phyloP scores from a whole-genome alignment of 2,797 vertebrate genomes.

The Silurus lanzhouensis region DNA sequence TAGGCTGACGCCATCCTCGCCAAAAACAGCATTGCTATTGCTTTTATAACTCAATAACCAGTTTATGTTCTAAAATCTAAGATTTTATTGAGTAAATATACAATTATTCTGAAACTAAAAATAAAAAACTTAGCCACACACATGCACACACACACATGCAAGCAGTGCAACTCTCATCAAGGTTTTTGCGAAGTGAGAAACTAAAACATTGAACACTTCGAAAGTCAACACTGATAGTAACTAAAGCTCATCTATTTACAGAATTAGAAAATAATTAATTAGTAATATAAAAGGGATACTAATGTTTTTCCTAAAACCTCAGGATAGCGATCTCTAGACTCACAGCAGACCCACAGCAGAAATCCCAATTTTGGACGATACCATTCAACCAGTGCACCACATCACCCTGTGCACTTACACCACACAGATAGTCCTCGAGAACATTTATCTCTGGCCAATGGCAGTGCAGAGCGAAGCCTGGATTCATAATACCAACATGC shows the following conservation, averaged over 20 bases:
- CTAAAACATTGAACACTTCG: not conserved
- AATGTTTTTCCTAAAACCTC: not conserved
- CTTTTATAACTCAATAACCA: not conserved
- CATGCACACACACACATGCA: not conserved
- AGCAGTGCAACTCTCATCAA: not conserved
- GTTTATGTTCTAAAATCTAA: too few relatives aligned
- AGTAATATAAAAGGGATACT: not conserved
- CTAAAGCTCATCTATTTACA: not conserved
- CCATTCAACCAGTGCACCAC: not conserved
- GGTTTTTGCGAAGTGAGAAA: not conserved
- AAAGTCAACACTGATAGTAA: not conserved
- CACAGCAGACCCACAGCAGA: not conserved
- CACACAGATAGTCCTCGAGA: constrained; percentile 24
- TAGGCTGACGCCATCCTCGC: not conserved
- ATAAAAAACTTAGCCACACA: not conserved
- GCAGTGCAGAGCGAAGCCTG: constrained; percentile 19
- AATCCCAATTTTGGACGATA: constrained; percentile 7
- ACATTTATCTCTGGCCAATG: constrained; percentile 26
- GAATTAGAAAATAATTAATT: not conserved
- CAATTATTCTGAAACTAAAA: not conserved
- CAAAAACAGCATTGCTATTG: not conserved
- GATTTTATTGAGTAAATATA: too few relatives aligned
- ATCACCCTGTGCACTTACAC: not conserved
- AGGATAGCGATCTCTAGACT: not conserved
- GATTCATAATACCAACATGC: constrained; percentile 11